Evolutionary conservation across 1,140 invertebrate species (phyloP), one percentile per base, ranked within the genome.

Genomic region (Drosophila tropicalis): DNA sequence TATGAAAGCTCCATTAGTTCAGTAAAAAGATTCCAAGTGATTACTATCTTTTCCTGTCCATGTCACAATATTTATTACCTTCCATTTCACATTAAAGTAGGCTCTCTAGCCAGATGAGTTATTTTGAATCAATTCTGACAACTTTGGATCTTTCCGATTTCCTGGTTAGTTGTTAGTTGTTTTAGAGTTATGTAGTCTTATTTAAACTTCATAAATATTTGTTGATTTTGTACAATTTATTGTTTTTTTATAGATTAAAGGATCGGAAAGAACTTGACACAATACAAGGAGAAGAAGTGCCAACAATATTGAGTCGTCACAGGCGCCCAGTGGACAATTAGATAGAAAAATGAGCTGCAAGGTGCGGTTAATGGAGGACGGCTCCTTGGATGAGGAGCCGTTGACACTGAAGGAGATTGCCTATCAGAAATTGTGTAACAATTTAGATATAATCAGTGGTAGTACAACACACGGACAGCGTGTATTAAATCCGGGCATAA

Each of bases 371-470:
- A 92, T 92, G 91, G 80, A 82, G 60, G 90, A 92, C 64, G 90
- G 91, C 9, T 75, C 81, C 29, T 67, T 92, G 44, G 90, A 92
- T 57, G 91, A 92, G 76, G 91, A 92, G 66, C 81, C 90, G 39
- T 72, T 91, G 34, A 92, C 93, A 25, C 89, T 96, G 7, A 92
- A 95, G 41, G 94, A 95, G 76, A 92, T 95, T 9, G 94, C 95
- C 76, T 94, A 94, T 72, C 93, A 94, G 73, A 95, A 94, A 80
- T 94, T 96, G 40, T 94, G 95, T 67, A 93, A 94, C 72, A 92
- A 95, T 91, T 76, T 95, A n/a, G 92, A 94, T 57, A 94, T 94
- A 10, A 94, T 96, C 64, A 94, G 94, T 34, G 15, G 55, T 15
- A 65, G 25, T 34, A 62, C 76, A 9, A 60, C 78, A 9, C 64